Conservation (phyloP, 2,113 vertebrate genomes). For the Forbesichthys agassizii region DNA sequence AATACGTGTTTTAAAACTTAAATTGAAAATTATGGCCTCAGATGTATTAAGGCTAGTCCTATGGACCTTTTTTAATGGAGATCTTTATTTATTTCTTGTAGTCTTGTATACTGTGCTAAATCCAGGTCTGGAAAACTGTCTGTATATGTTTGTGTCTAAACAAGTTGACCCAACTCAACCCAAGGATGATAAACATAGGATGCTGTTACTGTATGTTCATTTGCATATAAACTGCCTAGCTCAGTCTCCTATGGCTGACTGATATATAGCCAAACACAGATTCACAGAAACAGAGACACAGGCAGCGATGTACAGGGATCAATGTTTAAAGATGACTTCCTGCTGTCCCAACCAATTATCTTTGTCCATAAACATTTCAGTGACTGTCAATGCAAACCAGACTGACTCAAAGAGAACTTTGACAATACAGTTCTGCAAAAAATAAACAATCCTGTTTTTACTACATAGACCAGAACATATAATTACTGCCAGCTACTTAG, state of each 20-base stretch:
- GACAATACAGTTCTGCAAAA: constrained; percentile 12
- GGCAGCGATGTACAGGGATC: constrained; percentile 2
- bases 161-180: no score
- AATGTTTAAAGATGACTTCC: constrained; percentile 24
- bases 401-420: background rate
- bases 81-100: no score
- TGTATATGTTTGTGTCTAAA: no score
- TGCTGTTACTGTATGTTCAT: no score
- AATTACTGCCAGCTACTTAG: constrained; percentile 13
- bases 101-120: no score
- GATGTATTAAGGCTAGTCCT: no score
- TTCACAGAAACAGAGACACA: background rate
- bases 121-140: no score
- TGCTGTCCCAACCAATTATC: constrained; percentile 33
- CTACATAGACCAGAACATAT: constrained; percentile 5
- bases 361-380: constrained; percentile 29
- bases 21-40: no score
- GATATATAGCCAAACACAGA: constrained; percentile 4
- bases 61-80: no score
- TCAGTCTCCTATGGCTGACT: background rate
- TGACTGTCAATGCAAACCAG: constrained; percentile 42
- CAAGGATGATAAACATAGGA: no score
- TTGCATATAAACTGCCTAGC: constrained; percentile 20
- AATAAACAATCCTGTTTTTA: constrained; percentile 18
- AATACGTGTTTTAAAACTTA: no score